These are phyloP conservation scores for Drosophila formosana DNA, from an alignment of 2,888 invertebrate species.

Conservation along the genomic window DNA sequence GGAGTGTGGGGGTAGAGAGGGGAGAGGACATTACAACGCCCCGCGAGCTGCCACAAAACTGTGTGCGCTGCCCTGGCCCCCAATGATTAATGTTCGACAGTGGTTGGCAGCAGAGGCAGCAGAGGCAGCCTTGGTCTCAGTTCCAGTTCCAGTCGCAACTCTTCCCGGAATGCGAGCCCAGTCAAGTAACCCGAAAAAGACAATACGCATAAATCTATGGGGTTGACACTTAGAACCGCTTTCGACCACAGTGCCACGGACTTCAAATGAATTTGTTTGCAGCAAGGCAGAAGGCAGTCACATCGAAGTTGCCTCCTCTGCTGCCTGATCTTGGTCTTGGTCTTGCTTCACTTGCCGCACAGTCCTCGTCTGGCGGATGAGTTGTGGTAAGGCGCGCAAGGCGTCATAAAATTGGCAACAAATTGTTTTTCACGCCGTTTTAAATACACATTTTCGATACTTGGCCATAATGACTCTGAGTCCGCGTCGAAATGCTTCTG, in stretches of 20 bases:
- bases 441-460: conserved; percentile 80
- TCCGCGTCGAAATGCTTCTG: not conserved
- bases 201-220: conserved; percentile 82
- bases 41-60: conserved; percentile 62
- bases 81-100: conserved; percentile 74
- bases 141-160: conserved; percentile 24
- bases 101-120: conserved; percentile 46
- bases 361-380: conserved; percentile 56
- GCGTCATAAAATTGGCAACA: conserved; percentile 83
- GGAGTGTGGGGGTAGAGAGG: conserved; percentile 1
- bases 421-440: conserved; percentile 84
- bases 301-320: conserved; percentile 19
- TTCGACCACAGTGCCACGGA: conserved; percentile 46
- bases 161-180: conserved; percentile 73
- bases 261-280: conserved; percentile 71
- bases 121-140: conserved; percentile 18
- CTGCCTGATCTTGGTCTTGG: not conserved
- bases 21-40: conserved; percentile 69
- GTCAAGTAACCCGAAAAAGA: conserved; percentile 78
- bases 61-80: conserved; percentile 43
- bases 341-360: conserved; percentile 43
- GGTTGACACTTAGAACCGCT: conserved; percentile 81
- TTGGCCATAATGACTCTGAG: conserved; percentile 74
- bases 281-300: not conserved
- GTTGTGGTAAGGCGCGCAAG: conserved; percentile 72